Base-by-base conservation (phyloP, 2,888 invertebrate genomes). In the Netelia fuscicornis region DNA sequence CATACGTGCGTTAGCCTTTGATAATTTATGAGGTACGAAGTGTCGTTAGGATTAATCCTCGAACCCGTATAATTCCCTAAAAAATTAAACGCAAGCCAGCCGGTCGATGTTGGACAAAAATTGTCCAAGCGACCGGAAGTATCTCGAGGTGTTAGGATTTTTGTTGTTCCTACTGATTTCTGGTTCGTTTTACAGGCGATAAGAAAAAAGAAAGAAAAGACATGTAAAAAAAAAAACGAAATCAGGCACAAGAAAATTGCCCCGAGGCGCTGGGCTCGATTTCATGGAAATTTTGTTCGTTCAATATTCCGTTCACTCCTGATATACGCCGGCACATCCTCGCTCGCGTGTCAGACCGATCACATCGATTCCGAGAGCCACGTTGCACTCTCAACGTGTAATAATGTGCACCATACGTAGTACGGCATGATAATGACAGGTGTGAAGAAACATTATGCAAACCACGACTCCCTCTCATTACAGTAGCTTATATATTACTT, bases 381-480 rank as follows among this genome's bases (percentile, higher is more conserved):
- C 56, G 20, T 6, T 56, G 20, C n/a, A 56, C 56, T 56, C n/a
- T 56, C n/a, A 17, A 52, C 52, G 52, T 52, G 52, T 52, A n/a
- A 11, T 11, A 52, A n/a, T 52, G n/a, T n/a, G 5, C 52, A 52
- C 52, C 52, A 52, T 52, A 52, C n/a, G n/a, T 13, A 11, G 11
- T n/a, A n/a, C n/a, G 52, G 79, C 64, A 62, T 75, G 83, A 83
- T 83, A 83, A 83, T 75, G 75, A 79, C 74, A 79, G 64, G 64
- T 68, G 74, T 44, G 17, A 70, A 79, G 67, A 62, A 74, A 56
- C 56, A 83, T 79, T 70, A 79, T 75, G 79, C 79, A 68, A 78
- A 83, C 42, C 42, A 72, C 42, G 58, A 11, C 17, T 52, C 67
- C 25, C 37, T 52, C 60, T 71, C 65, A 23, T 67, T 48, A 56